These are phyloP conservation scores for Parazoanthus atlanticus DNA, from an alignment of 92 coral and sea anemone genomes.

Conservation along the genomic window DNA sequence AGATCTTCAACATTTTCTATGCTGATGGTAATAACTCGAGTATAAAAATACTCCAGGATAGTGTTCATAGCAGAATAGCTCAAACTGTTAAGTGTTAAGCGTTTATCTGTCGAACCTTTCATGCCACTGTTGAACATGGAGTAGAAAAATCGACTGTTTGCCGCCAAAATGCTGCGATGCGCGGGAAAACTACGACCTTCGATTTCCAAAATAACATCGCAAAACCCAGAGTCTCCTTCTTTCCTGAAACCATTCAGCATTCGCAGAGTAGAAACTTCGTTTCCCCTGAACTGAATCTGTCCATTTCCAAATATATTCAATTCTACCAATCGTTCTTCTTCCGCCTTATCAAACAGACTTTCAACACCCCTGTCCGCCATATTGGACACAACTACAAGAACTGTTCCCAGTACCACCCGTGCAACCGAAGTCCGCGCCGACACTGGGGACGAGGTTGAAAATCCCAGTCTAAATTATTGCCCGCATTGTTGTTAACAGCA, in stretches of 20 bases:
- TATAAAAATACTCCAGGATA: constrained; percentile 81
- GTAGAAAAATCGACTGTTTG: constrained; percentile 82
- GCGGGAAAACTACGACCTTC: constrained; percentile 69
- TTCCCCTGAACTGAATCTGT: constrained; percentile 66
- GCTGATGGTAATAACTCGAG: constrained; percentile 64
- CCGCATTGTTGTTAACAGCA: too few relatives aligned
- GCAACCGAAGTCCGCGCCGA: too few relatives aligned
- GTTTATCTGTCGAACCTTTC: constrained; percentile 70
- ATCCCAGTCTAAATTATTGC: too few relatives aligned
- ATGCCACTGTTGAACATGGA: constrained; percentile 85
- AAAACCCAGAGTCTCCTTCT: constrained; percentile 86
- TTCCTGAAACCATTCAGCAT: constrained; percentile 66
- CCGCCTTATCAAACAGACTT: constrained; percentile 60
- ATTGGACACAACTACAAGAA: constrained; percentile 5
- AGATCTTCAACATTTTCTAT: constrained; percentile 66
- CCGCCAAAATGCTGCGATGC: constrained; percentile 86
- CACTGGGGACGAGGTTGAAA: too few relatives aligned
- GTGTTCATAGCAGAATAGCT: constrained; percentile 60
- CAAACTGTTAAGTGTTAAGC: constrained; percentile 57
- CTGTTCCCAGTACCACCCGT: too few relatives aligned
- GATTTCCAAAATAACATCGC: constrained; percentile 77
- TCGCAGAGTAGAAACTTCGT: constrained; percentile 42
- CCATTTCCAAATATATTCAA: constrained; percentile 47
- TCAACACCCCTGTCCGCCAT: constrained; percentile 63
- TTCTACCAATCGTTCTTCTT: constrained; percentile 60